Evolutionary conservation across 2,888 invertebrate species (phyloP).

Genomic region (Spodoptera picta): DNA sequence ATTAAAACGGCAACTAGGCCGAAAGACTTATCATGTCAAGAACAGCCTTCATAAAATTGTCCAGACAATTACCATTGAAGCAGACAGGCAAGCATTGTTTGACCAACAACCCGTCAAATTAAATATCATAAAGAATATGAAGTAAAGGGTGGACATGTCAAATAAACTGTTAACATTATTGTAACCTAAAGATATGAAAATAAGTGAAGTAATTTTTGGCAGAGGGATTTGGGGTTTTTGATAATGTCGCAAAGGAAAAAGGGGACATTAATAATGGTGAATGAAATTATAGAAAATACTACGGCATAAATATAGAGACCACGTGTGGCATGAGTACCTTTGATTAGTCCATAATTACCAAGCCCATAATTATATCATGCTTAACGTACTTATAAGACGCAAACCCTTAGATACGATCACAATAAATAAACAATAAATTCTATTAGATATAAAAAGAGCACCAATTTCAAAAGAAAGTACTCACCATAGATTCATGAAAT

Average conservation of each 20-base stretch:
- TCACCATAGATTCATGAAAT: neutral
- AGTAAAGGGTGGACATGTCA: conserved; percentile 24
- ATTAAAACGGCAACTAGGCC: conserved; percentile 12
- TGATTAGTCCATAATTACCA: too few species aligned
- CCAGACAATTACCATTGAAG: conserved; percentile 7
- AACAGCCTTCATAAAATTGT: conserved; percentile 46
- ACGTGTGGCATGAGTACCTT: too few species aligned
- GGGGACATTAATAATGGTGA: too few species aligned
- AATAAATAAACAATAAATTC: neutral
- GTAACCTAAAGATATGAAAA: conserved; percentile 13
- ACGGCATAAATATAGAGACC: too few species aligned
- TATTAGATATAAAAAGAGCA: too few species aligned
- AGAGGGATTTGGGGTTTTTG: neutral
- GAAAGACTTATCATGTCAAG: conserved; percentile 28
- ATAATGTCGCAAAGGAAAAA: too few species aligned
- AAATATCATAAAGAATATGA: conserved; percentile 39
- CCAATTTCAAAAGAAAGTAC: too few species aligned
- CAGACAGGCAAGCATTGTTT: conserved; percentile 21
- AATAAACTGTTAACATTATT: conserved; percentile 42
- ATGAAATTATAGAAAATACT: too few species aligned
- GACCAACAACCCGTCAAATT: conserved; percentile 53
- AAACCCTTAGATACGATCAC: too few species aligned
- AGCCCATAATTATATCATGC: too few species aligned
- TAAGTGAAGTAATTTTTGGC: neutral
- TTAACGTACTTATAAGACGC: too few species aligned